phyloP scores from a whole-genome alignment of 2,797 vertebrate genomes.

The Vespertilio murinus region DNA sequence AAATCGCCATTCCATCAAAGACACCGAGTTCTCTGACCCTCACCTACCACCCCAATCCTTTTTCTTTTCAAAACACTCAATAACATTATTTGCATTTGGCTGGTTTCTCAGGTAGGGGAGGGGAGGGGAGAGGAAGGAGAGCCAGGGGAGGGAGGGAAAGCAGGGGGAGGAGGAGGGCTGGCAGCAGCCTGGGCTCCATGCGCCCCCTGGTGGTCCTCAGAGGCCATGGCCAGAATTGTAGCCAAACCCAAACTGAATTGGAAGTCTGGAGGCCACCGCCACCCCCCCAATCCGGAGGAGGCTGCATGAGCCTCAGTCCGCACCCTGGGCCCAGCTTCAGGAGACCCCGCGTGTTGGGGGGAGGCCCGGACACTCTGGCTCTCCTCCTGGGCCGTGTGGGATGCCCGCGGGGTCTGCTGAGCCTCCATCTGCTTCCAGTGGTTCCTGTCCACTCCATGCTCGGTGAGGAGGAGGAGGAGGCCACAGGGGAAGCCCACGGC shows the following conservation, averaged over 20 bases:
- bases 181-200: neutral
- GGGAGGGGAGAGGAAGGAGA: neutral
- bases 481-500: too few species aligned
- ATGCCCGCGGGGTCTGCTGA: conserved; percentile 88
- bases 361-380: conserved; percentile 80
- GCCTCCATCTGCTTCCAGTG: conserved; percentile 92
- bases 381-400: conserved; percentile 90
- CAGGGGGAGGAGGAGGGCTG: neutral
- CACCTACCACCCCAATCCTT: neutral
- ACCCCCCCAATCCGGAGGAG: conserved; percentile 22
- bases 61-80: neutral
- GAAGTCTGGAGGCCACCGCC: too few species aligned
- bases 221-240: neutral
- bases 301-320: conserved; percentile 52
- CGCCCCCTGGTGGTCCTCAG: conserved; percentile 71
- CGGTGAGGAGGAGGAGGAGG: too few species aligned
- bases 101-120: neutral
- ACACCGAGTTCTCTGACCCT: too few species aligned
- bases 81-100: conserved; percentile 71
- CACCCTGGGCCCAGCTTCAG: neutral
- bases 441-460: conserved; percentile 94
- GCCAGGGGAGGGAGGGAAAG: neutral
- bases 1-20: neutral
- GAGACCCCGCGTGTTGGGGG: neutral
- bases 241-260: too few species aligned